Evolutionary conservation across 2,113 vertebrate genomes (phyloP).

Genomic region (human (Homo sapiens)): GRCh38 chr14:41317001-41317500

Average conservation of each 20-base stretch:
- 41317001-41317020: background rate
- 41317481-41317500: background rate
- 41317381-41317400: background rate
- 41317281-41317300: background rate
- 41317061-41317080: background rate
- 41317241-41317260: background rate
- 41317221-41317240: background rate
- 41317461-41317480: background rate
- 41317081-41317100: background rate
- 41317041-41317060: background rate
- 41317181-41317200: background rate
- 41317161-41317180: background rate
- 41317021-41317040: background rate
- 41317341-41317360: background rate
- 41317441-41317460: background rate
- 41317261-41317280: background rate
- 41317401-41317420: background rate
- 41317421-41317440: background rate
- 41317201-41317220: background rate
- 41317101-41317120: background rate
- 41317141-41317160: background rate
- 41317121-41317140: background rate
- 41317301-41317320: background rate
- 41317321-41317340: background rate
- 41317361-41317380: background rate